These are phyloP conservation scores for Hoplostethus mediterraneus DNA, from an alignment of 2,797 vertebrate genomes.

Conservation along the genomic window DNA sequence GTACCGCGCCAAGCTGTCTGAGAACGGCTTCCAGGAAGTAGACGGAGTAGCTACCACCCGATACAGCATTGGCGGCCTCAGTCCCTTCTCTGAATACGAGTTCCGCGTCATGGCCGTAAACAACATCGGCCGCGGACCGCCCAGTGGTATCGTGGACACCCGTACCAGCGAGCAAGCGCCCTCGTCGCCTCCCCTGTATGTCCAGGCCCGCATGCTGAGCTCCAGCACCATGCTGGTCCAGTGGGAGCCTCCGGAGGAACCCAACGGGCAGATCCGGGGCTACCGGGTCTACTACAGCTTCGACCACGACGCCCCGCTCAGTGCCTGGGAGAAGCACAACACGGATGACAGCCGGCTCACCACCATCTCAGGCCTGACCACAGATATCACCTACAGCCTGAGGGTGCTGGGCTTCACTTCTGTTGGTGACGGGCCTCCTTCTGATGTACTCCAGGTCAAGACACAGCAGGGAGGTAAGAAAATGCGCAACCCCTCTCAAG, in stretches of 20 bases:
- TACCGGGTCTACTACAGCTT: constrained; percentile 94
- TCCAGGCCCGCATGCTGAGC: constrained; percentile 94
- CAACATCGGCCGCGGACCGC: constrained; percentile 93
- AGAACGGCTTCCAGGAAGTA: constrained; percentile 94
- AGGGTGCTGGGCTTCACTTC: constrained; percentile 94
- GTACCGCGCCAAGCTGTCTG: constrained; percentile 89
- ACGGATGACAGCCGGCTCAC: constrained; percentile 91
- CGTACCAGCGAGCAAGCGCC: constrained; percentile 97
- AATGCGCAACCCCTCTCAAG: background rate
- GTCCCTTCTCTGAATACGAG: constrained; percentile 95
- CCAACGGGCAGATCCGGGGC: constrained; percentile 93
- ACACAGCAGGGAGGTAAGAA: constrained; percentile 92
- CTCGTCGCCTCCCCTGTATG: constrained; percentile 91
- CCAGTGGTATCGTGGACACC: constrained; percentile 88
- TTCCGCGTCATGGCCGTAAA: constrained; percentile 94
- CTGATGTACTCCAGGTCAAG: constrained; percentile 94
- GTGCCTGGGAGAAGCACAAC: constrained; percentile 94
- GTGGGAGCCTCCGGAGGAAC: constrained; percentile 96
- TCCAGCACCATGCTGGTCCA: constrained; percentile 95
- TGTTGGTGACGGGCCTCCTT: constrained; percentile 93
- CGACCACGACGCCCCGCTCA: constrained; percentile 84
- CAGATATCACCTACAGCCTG: constrained; percentile 93
- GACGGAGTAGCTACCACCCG: constrained; percentile 96
- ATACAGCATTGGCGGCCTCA: constrained; percentile 97
- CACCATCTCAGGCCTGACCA: constrained; percentile 90